phyloP scores from a whole-genome alignment of 2,797 vertebrate genomes.

The Myotis findleyi region DNA sequence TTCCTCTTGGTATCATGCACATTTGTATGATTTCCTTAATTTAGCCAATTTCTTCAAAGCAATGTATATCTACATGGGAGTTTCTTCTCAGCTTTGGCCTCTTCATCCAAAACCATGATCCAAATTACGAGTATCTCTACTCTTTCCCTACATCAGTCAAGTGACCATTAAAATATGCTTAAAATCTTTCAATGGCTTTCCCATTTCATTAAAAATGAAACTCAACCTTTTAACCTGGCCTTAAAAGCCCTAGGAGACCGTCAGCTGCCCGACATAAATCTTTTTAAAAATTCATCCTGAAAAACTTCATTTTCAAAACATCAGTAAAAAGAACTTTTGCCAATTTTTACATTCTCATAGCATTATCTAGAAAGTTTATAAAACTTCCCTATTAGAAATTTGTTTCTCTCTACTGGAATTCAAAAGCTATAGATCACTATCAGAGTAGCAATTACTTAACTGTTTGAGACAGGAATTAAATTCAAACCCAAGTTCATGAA shows the following conservation, averaged over 20 bases:
- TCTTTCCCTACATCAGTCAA: neutral
- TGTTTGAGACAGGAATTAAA: constrained; percentile 32
- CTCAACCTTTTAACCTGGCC: neutral
- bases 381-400: constrained; percentile 17
- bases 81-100: neutral
- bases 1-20: neutral
- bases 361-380: neutral
- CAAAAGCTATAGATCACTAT: neutral
- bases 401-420: neutral
- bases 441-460: neutral
- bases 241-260: neutral
- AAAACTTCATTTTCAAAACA: constrained; percentile 37
- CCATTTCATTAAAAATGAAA: constrained; percentile 41
- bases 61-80: too few species aligned
- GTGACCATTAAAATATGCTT: neutral
- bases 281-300: neutral
- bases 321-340: constrained; percentile 50
- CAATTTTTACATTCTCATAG: constrained; percentile 11
- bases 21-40: neutral
- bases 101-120: neutral
- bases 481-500: constrained; percentile 40
- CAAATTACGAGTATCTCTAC: neutral
- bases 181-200: neutral
- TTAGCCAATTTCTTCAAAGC: neutral
- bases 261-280: neutral